Evolutionary conservation across 2,888 invertebrate genomes (phyloP), one percentile per base, ranked within the genome.

Genomic region (Rhingia rostrata): DNA sequence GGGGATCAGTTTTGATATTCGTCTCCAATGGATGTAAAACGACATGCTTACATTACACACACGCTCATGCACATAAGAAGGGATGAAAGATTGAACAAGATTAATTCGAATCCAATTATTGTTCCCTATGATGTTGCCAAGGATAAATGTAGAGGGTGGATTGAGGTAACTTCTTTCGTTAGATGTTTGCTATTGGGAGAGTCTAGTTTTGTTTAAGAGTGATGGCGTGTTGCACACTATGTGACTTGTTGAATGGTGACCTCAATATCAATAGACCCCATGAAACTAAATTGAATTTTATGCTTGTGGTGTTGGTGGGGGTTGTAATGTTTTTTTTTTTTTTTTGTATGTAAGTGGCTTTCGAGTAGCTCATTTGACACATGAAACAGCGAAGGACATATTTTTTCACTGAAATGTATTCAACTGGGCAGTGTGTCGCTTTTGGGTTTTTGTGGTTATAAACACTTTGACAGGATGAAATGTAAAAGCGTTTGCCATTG

Each of bases 51-150:
- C 12, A 41, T 41, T 10, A 32, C 9, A 67, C 35, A 6, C 37
- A 61, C 14, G 45, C 12, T 5, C 14, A 33, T 14, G 41, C 41
- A 35, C 47, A 45, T n/a, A 14, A 47, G 53, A 69, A 69, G 64
- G 14, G 51, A 70, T 66, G 60, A 70, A 64, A 47, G 43, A 66
- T 72, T 66, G 45, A 39, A 43, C 70, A 64, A 72, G 72, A 82
- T 77, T 66, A 82, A 72, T 61, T 66, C 30, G 49, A 78, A 82
- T 82, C 66, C 78, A 82, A 72, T 78, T 78, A 82, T 60, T 66
- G 35, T 53, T 47, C 30, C 22, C 3, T 35, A 39, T 58, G 49
- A 51, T 63, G 77, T 64, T 75, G 63, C 51, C 58, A 75, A 70
- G 69, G 63, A 63, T 81, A 37, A 61, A 22, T 47, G 35, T 12